phyloP scores from a whole-genome alignment of 2,888 invertebrate species.

The Cantharis rustica region DNA sequence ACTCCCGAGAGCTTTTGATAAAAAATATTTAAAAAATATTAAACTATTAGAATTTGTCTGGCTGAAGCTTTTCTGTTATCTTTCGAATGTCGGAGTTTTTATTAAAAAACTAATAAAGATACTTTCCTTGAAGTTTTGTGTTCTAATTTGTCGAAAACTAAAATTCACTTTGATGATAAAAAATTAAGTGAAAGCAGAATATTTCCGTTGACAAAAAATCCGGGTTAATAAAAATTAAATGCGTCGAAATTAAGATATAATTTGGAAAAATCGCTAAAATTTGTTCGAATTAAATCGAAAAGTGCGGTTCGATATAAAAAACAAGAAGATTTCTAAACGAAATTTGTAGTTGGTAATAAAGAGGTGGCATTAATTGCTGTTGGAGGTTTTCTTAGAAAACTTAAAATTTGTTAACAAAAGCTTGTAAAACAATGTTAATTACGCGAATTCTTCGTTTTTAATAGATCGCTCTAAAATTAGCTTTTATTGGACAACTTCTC shows the following conservation, averaged over 20 bases:
- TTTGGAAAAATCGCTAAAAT: too few species aligned
- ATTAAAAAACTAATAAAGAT: neutral
- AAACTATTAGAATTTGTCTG: neutral
- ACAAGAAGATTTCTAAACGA: neutral
- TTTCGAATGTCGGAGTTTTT: neutral
- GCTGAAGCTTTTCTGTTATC: neutral
- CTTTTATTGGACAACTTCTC: neutral
- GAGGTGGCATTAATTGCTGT: neutral
- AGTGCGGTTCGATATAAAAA: neutral
- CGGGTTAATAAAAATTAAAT: too few species aligned
- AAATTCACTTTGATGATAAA: neutral
- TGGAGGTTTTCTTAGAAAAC: neutral
- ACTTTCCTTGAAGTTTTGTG: neutral
- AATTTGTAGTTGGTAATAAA: neutral
- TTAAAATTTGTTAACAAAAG: neutral
- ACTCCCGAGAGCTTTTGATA: neutral
- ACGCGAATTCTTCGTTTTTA: neutral
- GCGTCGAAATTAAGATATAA: too few species aligned
- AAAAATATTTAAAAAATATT: neutral
- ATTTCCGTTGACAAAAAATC: too few species aligned
- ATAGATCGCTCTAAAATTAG: neutral
- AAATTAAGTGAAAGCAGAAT: neutral
- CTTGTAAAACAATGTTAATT: neutral
- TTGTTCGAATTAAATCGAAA: neutral
- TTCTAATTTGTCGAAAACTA: neutral